These are phyloP conservation scores for Montipora sp. DNA, from an alignment of 64 coral and sea anemone species.

Conservation along the genomic window DNA sequence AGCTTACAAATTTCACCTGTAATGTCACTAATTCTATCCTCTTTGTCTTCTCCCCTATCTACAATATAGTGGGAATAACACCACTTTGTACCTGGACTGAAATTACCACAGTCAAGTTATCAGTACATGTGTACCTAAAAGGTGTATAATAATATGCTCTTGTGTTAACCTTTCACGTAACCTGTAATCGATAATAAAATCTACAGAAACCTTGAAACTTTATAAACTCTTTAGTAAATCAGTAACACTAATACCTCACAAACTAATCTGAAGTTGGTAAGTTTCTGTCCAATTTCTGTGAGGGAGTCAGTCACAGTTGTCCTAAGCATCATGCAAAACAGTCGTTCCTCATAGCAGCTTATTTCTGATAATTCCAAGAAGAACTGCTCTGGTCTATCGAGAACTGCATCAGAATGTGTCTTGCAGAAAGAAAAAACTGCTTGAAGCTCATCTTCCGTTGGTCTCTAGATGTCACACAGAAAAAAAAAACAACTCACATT, in stretches of 20 bases:
- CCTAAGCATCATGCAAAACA: slow-evolving; percentile 82
- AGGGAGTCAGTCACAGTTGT: slow-evolving; percentile 76
- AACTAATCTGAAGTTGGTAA: slow-evolving; percentile 89
- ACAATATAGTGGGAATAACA: too few relatives aligned
- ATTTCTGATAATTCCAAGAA: slow-evolving; percentile 83
- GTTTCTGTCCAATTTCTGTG: slow-evolving; percentile 81
- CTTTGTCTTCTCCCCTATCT: too few relatives aligned
- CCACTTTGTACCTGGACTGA: too few relatives aligned
- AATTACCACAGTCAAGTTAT: too few relatives aligned
- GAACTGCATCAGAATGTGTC: slow-evolving; percentile 70
- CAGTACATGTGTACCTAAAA: too few relatives aligned
- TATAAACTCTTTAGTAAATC: not conserved
- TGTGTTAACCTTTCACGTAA: too few relatives aligned
- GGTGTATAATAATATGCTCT: too few relatives aligned
- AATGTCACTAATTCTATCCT: too few relatives aligned
- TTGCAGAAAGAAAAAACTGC: slow-evolving; percentile 67
- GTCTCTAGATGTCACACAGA: slow-evolving; percentile 48
- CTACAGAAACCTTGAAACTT: not conserved
- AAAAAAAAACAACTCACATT: not conserved
- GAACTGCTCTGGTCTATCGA: slow-evolving; percentile 91
- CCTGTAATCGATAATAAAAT: too few relatives aligned
- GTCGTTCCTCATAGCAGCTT: slow-evolving; percentile 87
- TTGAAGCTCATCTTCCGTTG: slow-evolving; percentile 81
- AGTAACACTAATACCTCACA: slow-evolving; percentile 73
- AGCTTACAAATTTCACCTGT: too few relatives aligned